phyloP scores from a whole-genome alignment of 2,888 invertebrate species.

The Meganola albula region DNA sequence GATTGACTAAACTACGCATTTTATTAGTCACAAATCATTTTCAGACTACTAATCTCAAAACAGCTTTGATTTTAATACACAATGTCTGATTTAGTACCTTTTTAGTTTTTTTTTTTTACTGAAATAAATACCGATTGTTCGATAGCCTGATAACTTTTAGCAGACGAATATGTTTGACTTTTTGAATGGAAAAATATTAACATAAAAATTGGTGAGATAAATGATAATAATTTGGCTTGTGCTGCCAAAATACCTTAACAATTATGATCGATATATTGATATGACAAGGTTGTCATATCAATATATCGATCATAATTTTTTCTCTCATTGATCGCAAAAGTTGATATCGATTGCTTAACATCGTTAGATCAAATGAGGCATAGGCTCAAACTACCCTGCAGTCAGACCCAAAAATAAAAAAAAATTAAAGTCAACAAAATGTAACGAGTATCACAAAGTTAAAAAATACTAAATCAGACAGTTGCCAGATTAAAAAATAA shows the following conservation, averaged over 20 bases:
- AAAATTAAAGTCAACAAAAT: not conserved
- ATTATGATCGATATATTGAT: too few relatives aligned
- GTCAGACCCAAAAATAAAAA: not conserved
- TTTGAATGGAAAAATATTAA: not conserved
- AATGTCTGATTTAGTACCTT: slow-evolving; percentile 4
- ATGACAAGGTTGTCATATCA: not conserved
- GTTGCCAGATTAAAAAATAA: slow-evolving; percentile 18
- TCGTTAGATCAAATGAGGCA: not conserved
- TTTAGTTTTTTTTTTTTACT: not conserved
- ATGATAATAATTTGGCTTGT: not conserved
- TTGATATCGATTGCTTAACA: not conserved
- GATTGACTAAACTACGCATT: slow-evolving; percentile 5
- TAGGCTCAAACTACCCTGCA: too few relatives aligned
- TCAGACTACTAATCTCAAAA: slow-evolving; percentile 27
- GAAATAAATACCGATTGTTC: slow-evolving; percentile 1
- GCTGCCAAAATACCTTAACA: too few relatives aligned
- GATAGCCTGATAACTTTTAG: not conserved
- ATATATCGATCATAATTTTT: not conserved
- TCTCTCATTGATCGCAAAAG: not conserved
- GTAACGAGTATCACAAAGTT: slow-evolving; percentile 4
- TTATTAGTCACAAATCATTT: slow-evolving; percentile 20
- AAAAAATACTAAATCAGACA: slow-evolving; percentile 3
- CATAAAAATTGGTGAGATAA: not conserved
- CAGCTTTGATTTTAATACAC: slow-evolving; percentile 4
- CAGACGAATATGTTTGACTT: not conserved